These are phyloP conservation scores for Bos javanicus DNA, from an alignment of 2,113 vertebrate genomes.

Conservation along the genomic window DNA sequence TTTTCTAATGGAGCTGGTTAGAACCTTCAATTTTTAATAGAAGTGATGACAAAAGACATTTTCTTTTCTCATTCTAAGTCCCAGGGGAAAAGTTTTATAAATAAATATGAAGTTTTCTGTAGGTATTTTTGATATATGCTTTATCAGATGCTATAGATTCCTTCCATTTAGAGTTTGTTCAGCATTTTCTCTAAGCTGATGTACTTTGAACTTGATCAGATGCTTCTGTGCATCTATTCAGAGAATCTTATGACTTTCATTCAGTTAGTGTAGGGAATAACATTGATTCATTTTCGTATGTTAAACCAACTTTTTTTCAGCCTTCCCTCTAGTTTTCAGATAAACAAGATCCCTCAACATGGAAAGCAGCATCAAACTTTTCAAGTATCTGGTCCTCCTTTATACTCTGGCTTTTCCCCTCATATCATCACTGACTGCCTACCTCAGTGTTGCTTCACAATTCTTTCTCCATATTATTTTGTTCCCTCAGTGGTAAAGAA, in stretches of 20 bases:
- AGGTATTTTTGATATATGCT: neutral
- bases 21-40: neutral
- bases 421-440: neutral
- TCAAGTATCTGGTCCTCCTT: neutral
- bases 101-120: neutral
- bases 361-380: neutral
- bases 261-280: neutral
- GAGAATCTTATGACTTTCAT: neutral
- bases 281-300: neutral
- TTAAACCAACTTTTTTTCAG: neutral
- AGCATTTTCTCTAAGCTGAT: neutral
- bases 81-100: neutral
- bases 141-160: neutral
- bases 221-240: neutral
- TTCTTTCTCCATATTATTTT: neutral
- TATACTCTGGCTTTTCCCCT: neutral
- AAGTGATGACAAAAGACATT: neutral
- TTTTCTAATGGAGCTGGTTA: neutral
- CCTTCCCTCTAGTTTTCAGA: neutral
- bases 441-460: neutral
- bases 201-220: neutral
- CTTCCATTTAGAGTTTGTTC: neutral
- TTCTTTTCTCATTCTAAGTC: neutral
- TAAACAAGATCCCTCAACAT: neutral
- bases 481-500: neutral